Conservation (phyloP, 2,113 vertebrate species). For the Petroica traversi region DNA sequence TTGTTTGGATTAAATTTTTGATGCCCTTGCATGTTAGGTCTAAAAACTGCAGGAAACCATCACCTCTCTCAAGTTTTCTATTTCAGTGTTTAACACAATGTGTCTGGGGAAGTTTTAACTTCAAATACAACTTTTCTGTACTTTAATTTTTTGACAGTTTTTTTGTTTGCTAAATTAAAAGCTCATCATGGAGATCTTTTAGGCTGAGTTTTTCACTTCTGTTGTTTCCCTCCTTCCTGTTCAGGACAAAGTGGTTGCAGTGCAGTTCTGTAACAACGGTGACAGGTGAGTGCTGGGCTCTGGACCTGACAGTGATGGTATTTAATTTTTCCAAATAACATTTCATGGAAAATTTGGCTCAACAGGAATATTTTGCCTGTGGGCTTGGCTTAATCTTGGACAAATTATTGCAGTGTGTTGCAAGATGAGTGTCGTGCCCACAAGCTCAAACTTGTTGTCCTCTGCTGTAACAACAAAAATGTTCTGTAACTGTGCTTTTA, state of each 20-base stretch:
- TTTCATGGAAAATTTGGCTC: neutral
- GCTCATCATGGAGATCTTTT: neutral
- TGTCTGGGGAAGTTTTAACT: neutral
- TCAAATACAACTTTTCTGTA: neutral
- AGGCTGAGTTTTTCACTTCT: neutral
- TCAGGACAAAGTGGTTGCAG: constrained; percentile 95
- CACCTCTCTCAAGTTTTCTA: neutral
- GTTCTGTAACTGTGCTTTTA: neutral
- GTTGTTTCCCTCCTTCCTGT: neutral
- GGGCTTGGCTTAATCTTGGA: neutral
- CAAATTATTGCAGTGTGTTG: neutral
- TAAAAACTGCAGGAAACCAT: neutral
- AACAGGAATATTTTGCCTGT: neutral
- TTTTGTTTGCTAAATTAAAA: neutral
- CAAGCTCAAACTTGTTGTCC: neutral
- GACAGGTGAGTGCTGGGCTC: constrained; percentile 82
- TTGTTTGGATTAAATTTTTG: neutral
- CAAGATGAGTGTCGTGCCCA: neutral
- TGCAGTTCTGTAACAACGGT: constrained; percentile 96
- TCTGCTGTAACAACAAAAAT: neutral
- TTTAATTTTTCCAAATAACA: neutral
- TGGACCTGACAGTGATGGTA: neutral
- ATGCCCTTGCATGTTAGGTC: neutral
- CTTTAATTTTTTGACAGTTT: neutral
- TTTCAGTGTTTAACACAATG: neutral